Base-by-base conservation (phyloP, 2,888 invertebrate genomes). In the Neoaliturus tenellus region DNA sequence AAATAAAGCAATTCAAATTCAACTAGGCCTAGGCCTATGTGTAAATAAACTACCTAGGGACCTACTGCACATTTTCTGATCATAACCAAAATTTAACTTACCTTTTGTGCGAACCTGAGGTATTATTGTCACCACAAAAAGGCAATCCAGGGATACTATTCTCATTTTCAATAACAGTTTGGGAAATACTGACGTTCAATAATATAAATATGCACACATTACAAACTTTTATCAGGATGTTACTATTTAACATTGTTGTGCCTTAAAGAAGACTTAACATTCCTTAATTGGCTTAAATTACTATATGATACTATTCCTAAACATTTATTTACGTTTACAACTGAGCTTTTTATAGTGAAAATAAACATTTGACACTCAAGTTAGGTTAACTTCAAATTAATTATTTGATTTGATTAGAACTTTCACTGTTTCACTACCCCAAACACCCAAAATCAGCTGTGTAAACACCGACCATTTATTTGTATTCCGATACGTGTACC, bases 121-220 rank as follows among this genome's bases (percentile, higher is more conserved):
- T 17, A 12, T 35, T 20, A 31, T 55, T 80, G 20, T 33, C 44
- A 23, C 82, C 73, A 73, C 82, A 82, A n/a, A 73, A 82, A 20
- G 82, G 82, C 17, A 82, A 82, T 17, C 73, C 73, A 48, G 51
- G 55, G 17, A 82, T 73, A 20, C 14, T 33, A 35, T 73, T 69
- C 51, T 73, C 82, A 82, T 73, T 82, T 55, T 4, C 39, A 69
- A 35, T 23, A 8, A 39, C 39, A 35, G n/a, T 35, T 69, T 35
- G 39, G 20, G 69, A 35, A 69, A 39, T 1, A 39, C 0, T 39
- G 10, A n/a, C 28, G 14, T 62, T 28, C 4, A 62, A 31, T 12
- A 62, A 14, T 62, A 35, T 1, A 69, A 33, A 20, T 10, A 39
- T n/a, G 23, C 14, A 69, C 8, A 69, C 0, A 69, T 17, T n/a